Base-by-base conservation (phyloP, 1,140 invertebrate genomes). In the Branchinecta lynchi region DNA sequence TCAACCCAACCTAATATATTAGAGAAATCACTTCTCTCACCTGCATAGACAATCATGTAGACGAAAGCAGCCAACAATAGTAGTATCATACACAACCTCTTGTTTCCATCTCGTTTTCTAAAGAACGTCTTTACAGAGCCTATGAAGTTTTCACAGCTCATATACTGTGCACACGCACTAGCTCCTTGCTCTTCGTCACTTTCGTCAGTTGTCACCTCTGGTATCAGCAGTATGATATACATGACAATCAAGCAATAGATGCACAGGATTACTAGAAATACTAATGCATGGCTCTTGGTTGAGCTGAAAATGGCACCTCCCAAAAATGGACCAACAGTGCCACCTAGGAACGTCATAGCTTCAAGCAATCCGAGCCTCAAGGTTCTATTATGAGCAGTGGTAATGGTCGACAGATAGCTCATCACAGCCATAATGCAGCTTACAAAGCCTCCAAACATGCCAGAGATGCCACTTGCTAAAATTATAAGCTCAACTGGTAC, bases 271-370 rank as follows among this genome's bases (percentile, higher is more conserved):
- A 80, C 73, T 20, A 74, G 70, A 69, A 80, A 78, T 5, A 76
- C 76, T 68, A 74, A 75, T 6, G 74, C 71, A 68, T 75, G 74
- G 71, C 77, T 76, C 69, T 75, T 74, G 6, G 75, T 74, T n/a
- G 74, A n/a, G 32, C 78, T 73, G 8, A 81, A 70, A 65, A 82
- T 75, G 10, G 74, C 73, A 1, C 80, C 81, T 20, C 76, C 77
- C 21, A 79, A 66, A 69, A 79, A 77, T 7, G 79, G 78, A 7
- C 81, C 81, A 17, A 79, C 45, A 0, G 78, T 79, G 7, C 78
- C 79, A 5, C 80, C 80, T 21, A 81, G 43, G 73, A 80, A 82
- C 3, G 78, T 76, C 80, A 81, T 81, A 3, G 79, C 75, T 74
- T 83, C 81, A 32, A 81, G 69, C 8, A 82, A 75, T 0, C 77